Evolutionary conservation across 2,888 invertebrate genomes (phyloP).

Genomic region (Dryobotodes eremita): DNA sequence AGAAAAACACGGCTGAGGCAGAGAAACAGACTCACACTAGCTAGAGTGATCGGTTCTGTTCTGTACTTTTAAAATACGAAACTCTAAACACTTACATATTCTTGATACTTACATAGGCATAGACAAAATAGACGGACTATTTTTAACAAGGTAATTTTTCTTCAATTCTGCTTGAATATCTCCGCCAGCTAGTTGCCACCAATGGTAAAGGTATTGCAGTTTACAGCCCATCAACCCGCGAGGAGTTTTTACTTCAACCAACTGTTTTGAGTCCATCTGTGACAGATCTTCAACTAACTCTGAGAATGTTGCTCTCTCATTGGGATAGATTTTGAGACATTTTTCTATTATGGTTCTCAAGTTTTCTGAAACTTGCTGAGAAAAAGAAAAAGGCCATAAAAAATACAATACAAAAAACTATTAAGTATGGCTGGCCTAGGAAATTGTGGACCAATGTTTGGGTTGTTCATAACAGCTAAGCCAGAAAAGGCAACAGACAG

Average conservation of each 20-base stretch:
- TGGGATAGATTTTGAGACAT: constrained; percentile 93
- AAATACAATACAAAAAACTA: background rate
- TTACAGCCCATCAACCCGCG: constrained; percentile 88
- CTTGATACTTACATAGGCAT: constrained; percentile 92
- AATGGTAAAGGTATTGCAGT: constrained; percentile 96
- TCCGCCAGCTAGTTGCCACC: constrained; percentile 99
- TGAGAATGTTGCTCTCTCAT: constrained; percentile 88
- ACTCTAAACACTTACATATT: too few species aligned
- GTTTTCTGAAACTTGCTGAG: constrained; percentile 91
- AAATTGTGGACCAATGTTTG: background rate
- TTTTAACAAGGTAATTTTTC: constrained; percentile 97
- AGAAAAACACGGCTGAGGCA: too few species aligned
- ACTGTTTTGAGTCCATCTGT: constrained; percentile 79
- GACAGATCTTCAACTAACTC: constrained; percentile 90
- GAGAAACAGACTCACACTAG: too few species aligned
- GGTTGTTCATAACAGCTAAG: background rate
- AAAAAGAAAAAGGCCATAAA: constrained; percentile 49
- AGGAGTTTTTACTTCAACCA: constrained; percentile 85
- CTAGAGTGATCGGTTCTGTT: too few species aligned
- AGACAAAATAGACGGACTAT: constrained; percentile 95
- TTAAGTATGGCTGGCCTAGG: too few species aligned
- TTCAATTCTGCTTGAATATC: constrained; percentile 97
- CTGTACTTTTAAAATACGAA: too few species aligned
- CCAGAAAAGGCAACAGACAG: background rate
- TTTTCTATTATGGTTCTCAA: constrained; percentile 92